phyloP scores from a whole-genome alignment of 2,113 vertebrate species.

The Myiopsitta monachus region DNA sequence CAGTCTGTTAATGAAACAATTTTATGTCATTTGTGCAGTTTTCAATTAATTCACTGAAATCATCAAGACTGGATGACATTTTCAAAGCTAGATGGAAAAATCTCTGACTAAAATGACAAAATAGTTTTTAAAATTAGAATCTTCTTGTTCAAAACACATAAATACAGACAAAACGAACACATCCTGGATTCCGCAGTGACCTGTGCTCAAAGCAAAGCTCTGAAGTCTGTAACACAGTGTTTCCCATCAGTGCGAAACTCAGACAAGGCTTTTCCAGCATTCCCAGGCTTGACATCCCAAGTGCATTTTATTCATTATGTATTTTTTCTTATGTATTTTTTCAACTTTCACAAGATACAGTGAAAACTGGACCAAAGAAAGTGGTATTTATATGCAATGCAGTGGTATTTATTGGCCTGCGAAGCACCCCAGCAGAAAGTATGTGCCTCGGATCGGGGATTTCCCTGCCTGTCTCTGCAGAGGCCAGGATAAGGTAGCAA shows the following conservation, averaged over 20 bases:
- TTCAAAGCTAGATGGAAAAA: background rate
- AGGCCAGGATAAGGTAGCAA: background rate
- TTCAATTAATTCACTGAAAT: background rate
- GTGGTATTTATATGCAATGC: background rate
- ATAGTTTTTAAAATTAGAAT: background rate
- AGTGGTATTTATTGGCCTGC: background rate
- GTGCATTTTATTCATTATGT: background rate
- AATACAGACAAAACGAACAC: background rate
- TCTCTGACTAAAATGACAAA: background rate
- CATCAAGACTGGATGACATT: background rate
- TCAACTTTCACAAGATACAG: background rate
- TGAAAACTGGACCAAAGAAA: background rate
- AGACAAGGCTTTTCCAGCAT: background rate
- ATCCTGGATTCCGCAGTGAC: background rate
- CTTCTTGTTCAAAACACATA: background rate
- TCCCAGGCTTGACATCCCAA: background rate
- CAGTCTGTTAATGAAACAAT: background rate
- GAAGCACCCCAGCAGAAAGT: background rate
- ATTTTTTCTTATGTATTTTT: background rate
- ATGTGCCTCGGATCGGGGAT: accelerated
- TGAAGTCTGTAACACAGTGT: background rate
- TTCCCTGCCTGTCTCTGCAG: accelerated
- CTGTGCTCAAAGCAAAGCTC: background rate
- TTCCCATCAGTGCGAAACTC: background rate
- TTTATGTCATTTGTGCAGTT: background rate